Conservation (phyloP, 2,888 invertebrate species). For the Polyommatus icarus region DNA sequence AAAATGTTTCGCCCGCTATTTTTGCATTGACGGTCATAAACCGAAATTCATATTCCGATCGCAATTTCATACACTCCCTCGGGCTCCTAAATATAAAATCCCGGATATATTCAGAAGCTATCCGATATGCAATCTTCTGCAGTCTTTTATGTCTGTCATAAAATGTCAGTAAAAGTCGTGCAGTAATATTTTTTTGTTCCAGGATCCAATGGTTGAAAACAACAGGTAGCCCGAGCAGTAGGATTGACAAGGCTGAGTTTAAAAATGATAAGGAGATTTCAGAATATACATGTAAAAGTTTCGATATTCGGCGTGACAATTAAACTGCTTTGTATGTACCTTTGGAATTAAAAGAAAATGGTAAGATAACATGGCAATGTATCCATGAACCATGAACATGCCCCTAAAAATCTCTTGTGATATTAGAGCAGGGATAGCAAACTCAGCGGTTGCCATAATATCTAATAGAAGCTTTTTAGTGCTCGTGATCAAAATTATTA, state of each 20-base stretch:
- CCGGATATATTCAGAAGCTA: not conserved
- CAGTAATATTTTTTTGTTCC: constrained; percentile 43
- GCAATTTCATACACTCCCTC: not conserved
- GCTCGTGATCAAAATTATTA: constrained; percentile 1
- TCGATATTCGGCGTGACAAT: constrained; percentile 67
- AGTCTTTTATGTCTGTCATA: not conserved
- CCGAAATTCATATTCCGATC: not conserved
- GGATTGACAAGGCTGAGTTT: constrained; percentile 87
- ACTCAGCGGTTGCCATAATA: not conserved
- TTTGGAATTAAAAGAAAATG: not conserved
- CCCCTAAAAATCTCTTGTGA: constrained; percentile 33
- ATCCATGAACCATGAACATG: not conserved
- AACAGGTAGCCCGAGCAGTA: constrained; percentile 87
- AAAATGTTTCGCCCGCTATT: not conserved
- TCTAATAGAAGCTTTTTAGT: not conserved
- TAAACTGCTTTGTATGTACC: constrained; percentile 32
- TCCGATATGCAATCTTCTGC: constrained; percentile 18
- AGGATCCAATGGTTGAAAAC: constrained; percentile 80
- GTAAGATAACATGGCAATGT: not conserved
- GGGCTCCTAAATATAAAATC: constrained; percentile 9
- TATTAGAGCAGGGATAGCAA: constrained; percentile 35
- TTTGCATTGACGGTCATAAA: not conserved
- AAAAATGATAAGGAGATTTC: constrained; percentile 81
- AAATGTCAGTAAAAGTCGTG: constrained; percentile 16
- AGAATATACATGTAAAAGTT: constrained; percentile 70